These are phyloP conservation scores for Pyrrhura leucotis DNA, from an alignment of 2,797 vertebrate species.

Conservation along the genomic window DNA sequence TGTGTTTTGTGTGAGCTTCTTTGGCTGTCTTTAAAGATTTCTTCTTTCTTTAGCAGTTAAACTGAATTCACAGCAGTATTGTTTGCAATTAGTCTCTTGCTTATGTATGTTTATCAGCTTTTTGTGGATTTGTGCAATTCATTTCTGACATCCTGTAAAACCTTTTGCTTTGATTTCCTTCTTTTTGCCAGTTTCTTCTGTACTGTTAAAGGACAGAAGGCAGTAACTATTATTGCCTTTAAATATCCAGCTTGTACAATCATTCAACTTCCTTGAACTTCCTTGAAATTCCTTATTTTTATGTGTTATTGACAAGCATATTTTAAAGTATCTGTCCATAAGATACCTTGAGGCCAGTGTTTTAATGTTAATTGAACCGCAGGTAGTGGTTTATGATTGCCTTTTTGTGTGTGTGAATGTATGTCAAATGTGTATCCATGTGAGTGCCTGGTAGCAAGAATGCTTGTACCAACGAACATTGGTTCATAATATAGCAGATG, in stretches of 20 bases:
- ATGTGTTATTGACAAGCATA: neutral
- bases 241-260: conserved; percentile 17
- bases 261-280: neutral
- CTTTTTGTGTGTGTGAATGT: neutral
- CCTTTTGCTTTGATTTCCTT: neutral
- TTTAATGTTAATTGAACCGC: conserved; percentile 25
- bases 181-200: neutral
- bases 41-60: conserved; percentile 33
- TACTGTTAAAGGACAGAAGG: neutral
- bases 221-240: neutral
- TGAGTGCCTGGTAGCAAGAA: neutral
- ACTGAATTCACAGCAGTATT: conserved; percentile 18
- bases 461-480: neutral
- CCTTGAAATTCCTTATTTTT: neutral
- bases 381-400: neutral
- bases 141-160: neutral
- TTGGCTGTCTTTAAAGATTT: conserved; percentile 29
- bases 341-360: neutral
- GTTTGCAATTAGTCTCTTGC: conserved; percentile 36
- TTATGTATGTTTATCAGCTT: neutral
- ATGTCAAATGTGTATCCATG: neutral
- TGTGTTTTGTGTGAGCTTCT: neutral
- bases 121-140: neutral
- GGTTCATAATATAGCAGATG: neutral
- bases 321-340: conserved; percentile 1